phyloP scores from a whole-genome alignment of 1,140 invertebrate genomes.

The Mylabris phalerata region DNA sequence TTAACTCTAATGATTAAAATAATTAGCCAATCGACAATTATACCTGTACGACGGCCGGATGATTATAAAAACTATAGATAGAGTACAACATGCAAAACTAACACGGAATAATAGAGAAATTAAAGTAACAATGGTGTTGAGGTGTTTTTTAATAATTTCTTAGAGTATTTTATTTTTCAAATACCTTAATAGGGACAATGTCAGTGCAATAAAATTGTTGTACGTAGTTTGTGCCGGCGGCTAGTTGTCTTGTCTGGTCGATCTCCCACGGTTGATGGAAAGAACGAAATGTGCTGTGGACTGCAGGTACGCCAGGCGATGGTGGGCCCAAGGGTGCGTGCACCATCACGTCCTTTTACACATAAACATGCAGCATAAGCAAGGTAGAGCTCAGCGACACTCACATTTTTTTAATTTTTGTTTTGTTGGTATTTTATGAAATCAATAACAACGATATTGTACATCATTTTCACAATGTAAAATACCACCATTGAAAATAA shows the following conservation, averaged over 20 bases:
- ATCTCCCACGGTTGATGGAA: slow-evolving; percentile 53
- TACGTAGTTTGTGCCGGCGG: slow-evolving; percentile 38
- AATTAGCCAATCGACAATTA: background rate
- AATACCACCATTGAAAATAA: slow-evolving; percentile 2
- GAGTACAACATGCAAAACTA: background rate
- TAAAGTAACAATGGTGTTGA: background rate
- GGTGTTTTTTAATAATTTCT: background rate
- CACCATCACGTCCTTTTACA: slow-evolving; percentile 42
- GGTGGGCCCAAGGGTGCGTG: slow-evolving; percentile 40
- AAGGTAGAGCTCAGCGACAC: slow-evolving; percentile 21
- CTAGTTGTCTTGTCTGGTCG: slow-evolving; percentile 46
- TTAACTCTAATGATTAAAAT: background rate
- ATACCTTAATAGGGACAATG: slow-evolving; percentile 65
- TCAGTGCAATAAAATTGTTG: slow-evolving; percentile 51
- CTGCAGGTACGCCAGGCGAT: slow-evolving; percentile 39
- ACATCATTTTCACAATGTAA: slow-evolving; percentile 13
- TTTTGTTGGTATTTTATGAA: too few relatives aligned
- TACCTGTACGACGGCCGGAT: background rate
- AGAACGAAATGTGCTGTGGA: slow-evolving; percentile 47
- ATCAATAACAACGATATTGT: too few relatives aligned
- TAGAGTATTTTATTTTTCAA: slow-evolving; percentile 11
- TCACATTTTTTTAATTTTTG: background rate
- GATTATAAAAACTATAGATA: background rate
- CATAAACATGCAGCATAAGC: slow-evolving; percentile 43
- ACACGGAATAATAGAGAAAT: background rate